Evolutionary conservation across 2,797 vertebrate genomes (phyloP), one percentile per base, ranked within the genome.

Genomic region (Numenius phaeopus): DNA sequence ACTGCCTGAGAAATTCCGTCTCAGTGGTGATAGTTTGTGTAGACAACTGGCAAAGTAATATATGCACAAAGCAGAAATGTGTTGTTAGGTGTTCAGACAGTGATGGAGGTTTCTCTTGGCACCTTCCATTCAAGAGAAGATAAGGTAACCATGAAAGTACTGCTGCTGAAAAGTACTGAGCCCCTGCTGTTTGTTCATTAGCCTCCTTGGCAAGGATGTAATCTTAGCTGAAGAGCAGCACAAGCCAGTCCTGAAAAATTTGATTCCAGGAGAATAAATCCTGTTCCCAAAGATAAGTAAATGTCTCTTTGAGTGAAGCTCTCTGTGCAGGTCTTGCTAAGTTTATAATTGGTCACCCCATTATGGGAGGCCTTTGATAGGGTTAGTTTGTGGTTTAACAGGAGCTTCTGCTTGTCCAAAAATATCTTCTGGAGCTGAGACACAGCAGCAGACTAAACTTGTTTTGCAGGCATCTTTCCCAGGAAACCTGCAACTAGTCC

Each of bases 401-500:
- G 92, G 64, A 80, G 52, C 32, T 89, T 91, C 44, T 89, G n/a
- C 58, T 72, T 52, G 20, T 70, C 75, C 42, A 61, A 40, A 94
- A 89, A 37, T 79, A 55, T 46, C 54, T 95, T 88, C 69, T 78
- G 88, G 66, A 72, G 37, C 58, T 19, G 44, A 70, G 64, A 73
- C 20, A 27, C 49, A 69, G 86, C 89, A 84, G 92, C 29, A 55
- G 32, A 46, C 59, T 58, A 30, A 90, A 83, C 29, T 80, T 94
- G 55, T 95, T 95, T 94, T 65, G 8, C 97, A 99, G 99, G 99
- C 99, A 30, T 99, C 99, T 69, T 99, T 99, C 98, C 99, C 99
- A 5, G 99, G 99, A 93, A 99, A 99, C 98, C 98, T 99, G 90
- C 99, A 99, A 98, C 98, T 99, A 61, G 99, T 99, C 87, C 99